phyloP scores from a whole-genome alignment of 2,888 invertebrate genomes.

The Thera obeliscata region DNA sequence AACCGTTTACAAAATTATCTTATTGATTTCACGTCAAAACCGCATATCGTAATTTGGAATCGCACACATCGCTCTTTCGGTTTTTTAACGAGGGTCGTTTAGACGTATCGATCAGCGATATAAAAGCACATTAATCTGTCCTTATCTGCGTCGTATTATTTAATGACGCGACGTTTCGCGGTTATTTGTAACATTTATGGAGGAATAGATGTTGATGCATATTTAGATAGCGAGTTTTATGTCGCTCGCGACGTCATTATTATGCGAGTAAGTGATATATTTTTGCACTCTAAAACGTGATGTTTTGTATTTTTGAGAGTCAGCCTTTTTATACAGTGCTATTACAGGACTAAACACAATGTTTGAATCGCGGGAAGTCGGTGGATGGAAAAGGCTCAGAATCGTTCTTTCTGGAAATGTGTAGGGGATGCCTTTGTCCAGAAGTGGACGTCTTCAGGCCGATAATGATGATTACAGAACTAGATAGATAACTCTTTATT shows the following conservation, averaged over 20 bases:
- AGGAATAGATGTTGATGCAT: conserved; percentile 67
- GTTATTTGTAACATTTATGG: conserved; percentile 82
- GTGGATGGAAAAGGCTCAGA: too few relatives aligned
- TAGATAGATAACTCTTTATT: too few relatives aligned
- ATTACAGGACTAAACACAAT: too few relatives aligned
- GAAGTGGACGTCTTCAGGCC: too few relatives aligned
- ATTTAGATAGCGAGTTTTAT: conserved; percentile 69
- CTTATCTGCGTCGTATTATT: conserved; percentile 82
- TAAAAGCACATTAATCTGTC: conserved; percentile 81
- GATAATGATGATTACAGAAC: too few relatives aligned
- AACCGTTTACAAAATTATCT: conserved; percentile 5
- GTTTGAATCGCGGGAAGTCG: too few relatives aligned
- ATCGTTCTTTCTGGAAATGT: too few relatives aligned
- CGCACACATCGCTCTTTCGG: conserved; percentile 60
- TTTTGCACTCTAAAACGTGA: conserved; percentile 29
- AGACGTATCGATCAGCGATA: conserved; percentile 70
- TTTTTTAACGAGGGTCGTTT: conserved; percentile 75
- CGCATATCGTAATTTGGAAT: conserved; percentile 71
- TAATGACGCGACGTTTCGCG: conserved; percentile 80
- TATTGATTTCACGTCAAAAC: conserved; percentile 24
- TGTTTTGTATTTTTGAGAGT: conserved; percentile 12
- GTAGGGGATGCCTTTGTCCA: too few relatives aligned
- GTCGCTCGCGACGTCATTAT: conserved; percentile 53
- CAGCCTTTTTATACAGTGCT: not conserved
- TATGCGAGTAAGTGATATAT: conserved; percentile 63